These are phyloP conservation scores for Axis porcinus DNA, from an alignment of 2,113 vertebrate species.

Conservation along the genomic window DNA sequence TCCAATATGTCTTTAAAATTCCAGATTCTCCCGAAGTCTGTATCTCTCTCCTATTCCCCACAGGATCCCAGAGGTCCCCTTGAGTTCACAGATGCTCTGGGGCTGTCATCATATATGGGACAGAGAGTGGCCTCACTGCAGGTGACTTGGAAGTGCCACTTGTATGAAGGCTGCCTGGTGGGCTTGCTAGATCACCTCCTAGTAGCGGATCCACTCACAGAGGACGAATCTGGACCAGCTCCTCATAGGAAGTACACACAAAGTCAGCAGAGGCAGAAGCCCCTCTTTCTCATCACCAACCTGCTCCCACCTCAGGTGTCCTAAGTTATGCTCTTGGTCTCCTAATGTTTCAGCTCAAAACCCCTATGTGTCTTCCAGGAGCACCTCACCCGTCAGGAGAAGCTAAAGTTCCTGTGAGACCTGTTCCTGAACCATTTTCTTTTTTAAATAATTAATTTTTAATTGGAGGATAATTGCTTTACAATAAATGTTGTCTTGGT, in stretches of 20 bases:
- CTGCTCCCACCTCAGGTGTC: background rate
- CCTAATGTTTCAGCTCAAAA: background rate
- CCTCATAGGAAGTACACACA: fast-evolving
- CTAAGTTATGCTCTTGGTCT: no score
- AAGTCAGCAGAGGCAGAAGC: background rate
- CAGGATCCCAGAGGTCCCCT: background rate
- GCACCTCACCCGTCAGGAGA: background rate
- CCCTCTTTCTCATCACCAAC: background rate
- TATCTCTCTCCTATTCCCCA: background rate
- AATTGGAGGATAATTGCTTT: background rate
- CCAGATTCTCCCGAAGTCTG: background rate
- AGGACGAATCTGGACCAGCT: background rate
- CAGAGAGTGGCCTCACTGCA: background rate
- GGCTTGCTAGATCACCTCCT: background rate
- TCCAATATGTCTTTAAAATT: background rate
- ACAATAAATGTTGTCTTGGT: background rate
- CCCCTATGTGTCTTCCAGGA: background rate
- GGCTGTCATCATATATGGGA: background rate
- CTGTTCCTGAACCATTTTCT: background rate
- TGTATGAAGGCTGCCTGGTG: background rate
- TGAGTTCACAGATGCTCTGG: background rate
- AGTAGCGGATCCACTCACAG: background rate
- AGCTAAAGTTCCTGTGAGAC: background rate
- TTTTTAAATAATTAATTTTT: background rate
- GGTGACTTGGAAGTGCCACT: background rate